Percentiles rank a stretch among this genome's conserved stretches.
These are phyloP conservation scores for Nipponia nippon DNA, from an alignment of 2,113 vertebrate species.

Conservation along the genomic window DNA sequence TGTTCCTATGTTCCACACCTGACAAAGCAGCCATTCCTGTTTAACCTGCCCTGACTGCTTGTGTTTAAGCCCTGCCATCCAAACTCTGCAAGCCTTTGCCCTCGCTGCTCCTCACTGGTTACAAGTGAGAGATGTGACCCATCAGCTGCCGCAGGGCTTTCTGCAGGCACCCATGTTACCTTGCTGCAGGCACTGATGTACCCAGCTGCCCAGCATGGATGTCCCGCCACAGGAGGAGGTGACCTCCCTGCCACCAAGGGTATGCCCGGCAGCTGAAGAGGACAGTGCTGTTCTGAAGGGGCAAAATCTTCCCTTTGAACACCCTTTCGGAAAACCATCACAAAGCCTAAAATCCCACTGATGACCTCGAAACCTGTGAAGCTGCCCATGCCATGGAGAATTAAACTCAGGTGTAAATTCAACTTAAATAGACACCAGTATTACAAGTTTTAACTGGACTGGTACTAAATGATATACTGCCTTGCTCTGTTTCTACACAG, in stretches of 20 bases:
- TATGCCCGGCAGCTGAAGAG: not conserved
- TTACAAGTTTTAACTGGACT: not conserved
- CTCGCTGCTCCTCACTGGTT: not conserved
- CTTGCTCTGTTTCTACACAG: not conserved
- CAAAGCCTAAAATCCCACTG: not conserved
- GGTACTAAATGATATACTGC: not conserved
- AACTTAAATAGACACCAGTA: not conserved
- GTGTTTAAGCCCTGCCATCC: not conserved
- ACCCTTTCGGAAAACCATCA: not conserved
- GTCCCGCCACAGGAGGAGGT: fast-evolving
- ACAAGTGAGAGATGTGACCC: not conserved
- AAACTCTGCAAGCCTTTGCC: not conserved
- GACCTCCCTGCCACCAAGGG: not conserved
- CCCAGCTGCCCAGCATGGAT: not conserved
- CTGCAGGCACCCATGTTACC: not conserved
- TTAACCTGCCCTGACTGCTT: not conserved
- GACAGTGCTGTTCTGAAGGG: not conserved
- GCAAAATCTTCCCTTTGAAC: not conserved
- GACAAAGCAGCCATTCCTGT: not conserved
- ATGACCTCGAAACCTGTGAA: not conserved
- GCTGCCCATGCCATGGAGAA: not conserved
- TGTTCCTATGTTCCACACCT: not conserved
- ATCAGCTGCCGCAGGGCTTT: not conserved
- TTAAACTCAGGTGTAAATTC: not conserved
- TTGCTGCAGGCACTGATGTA: not conserved